These are phyloP conservation scores for Tragelaphus oryx DNA, from an alignment of 2,797 vertebrate genomes.

Conservation along the genomic window DNA sequence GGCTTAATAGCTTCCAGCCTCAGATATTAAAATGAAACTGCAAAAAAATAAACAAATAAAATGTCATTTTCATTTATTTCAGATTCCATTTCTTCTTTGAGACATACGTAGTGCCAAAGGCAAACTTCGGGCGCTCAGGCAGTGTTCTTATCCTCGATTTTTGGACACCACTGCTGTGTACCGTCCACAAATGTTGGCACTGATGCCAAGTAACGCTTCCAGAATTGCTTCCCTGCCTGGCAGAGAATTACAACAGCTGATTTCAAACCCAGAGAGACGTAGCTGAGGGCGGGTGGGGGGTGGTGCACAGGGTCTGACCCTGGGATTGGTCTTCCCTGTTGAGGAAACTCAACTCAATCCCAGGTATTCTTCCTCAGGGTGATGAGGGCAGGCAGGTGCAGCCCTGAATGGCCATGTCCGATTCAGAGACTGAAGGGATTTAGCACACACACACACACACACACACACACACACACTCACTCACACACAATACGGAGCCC, in stretches of 20 bases:
- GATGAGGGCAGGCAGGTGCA: background rate
- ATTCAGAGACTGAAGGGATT: background rate
- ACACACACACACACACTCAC: background rate
- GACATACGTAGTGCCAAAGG: background rate
- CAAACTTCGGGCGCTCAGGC: background rate
- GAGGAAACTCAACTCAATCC: background rate
- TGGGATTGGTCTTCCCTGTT: accelerated
- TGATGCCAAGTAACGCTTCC: background rate
- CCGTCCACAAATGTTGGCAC: background rate
- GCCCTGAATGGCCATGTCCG: background rate
- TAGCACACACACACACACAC: background rate
- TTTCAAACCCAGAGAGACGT: background rate
- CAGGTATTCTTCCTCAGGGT: background rate
- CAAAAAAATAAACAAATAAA: background rate
- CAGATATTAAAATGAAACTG: background rate
- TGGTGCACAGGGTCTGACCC: background rate
- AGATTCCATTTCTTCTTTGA: background rate
- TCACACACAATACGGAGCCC: background rate
- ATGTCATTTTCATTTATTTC: background rate
- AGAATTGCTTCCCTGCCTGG: background rate
- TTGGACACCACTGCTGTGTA: too few relatives aligned
- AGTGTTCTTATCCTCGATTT: background rate
- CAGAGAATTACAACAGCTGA: background rate
- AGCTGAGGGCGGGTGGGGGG: accelerated
- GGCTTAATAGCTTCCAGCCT: background rate